Percentiles rank a stretch among this genome's conserved stretches.
Evolutionary conservation across 1,140 invertebrate species (phyloP).

Genomic region (Phenacoccus solenopsis): DNA sequence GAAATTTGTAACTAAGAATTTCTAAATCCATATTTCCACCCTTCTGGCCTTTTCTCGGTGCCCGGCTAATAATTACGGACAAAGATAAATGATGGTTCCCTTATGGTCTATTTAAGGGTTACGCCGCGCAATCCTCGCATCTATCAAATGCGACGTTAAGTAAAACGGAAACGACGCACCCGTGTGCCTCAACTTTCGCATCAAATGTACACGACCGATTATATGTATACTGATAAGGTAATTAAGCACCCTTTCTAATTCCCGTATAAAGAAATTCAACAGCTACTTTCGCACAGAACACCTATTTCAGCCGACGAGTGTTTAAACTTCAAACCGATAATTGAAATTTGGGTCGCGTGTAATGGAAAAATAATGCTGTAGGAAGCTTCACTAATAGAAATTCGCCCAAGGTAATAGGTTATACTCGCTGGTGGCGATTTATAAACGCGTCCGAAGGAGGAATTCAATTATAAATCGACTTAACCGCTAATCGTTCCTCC

Average conservation of each 20-base stretch:
- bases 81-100: neutral
- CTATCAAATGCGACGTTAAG: neutral
- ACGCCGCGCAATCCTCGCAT: neutral
- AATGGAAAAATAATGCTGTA: too few relatives aligned
- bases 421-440: too few relatives aligned
- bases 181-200: neutral
- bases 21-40: neutral
- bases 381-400: too few relatives aligned
- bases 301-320: neutral
- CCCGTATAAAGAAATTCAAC: neutral
- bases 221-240: constrained; percentile 2
- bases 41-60: neutral
- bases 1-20: constrained; percentile 3
- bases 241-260: neutral
- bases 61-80: neutral
- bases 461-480: too few relatives aligned
- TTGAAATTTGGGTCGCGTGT: too few relatives aligned
- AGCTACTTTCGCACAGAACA: neutral
- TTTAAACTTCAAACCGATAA: too few relatives aligned
- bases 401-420: too few relatives aligned
- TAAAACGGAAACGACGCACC: neutral
- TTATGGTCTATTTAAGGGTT: constrained; percentile 2
- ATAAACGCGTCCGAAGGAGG: too few relatives aligned
- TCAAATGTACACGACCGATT: neutral
- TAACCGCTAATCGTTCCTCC: too few relatives aligned